Conservation (phyloP, 2,797 vertebrate genomes). For the Typhlichthys subterraneus region DNA sequence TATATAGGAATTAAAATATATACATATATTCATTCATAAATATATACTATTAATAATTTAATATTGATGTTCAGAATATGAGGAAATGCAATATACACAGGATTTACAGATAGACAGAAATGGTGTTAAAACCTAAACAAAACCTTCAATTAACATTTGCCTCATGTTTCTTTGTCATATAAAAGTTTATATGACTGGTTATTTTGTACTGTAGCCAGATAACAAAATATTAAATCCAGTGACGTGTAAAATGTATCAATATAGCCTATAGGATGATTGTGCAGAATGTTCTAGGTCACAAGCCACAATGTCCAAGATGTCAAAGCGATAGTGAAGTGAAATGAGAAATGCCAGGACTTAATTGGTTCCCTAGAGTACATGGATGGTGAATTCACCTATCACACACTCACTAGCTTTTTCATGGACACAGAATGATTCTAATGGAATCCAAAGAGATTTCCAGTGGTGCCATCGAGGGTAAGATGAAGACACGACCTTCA, state of each 20-base stretch:
- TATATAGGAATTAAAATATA: too few species aligned
- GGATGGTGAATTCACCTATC: neutral
- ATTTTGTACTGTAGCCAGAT: neutral
- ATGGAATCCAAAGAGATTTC: too few species aligned
- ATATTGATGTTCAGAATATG: neutral
- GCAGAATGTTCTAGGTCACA: neutral
- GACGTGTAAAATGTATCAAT: slow-evolving; percentile 3
- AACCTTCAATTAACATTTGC: neutral
- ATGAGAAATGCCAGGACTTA: slow-evolving; percentile 8
- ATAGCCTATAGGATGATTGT: neutral
- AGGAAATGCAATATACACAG: too few species aligned
- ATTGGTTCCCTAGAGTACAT: neutral
- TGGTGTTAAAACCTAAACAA: neutral
- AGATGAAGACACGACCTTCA: neutral
- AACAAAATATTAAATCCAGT: slow-evolving; percentile 7
- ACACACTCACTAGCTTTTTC: neutral
- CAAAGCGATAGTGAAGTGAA: neutral
- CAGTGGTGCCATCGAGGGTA: neutral
- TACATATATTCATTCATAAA: too few species aligned
- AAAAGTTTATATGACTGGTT: neutral
- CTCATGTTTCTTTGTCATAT: neutral
- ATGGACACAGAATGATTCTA: neutral
- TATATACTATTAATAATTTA: neutral
- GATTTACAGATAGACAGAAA: too few species aligned
- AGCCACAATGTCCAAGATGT: slow-evolving; percentile 2